Evolutionary conservation across 2,113 vertebrate genomes (phyloP), one percentile per base, ranked within the genome.

Genomic region (Alectura lathami): DNA sequence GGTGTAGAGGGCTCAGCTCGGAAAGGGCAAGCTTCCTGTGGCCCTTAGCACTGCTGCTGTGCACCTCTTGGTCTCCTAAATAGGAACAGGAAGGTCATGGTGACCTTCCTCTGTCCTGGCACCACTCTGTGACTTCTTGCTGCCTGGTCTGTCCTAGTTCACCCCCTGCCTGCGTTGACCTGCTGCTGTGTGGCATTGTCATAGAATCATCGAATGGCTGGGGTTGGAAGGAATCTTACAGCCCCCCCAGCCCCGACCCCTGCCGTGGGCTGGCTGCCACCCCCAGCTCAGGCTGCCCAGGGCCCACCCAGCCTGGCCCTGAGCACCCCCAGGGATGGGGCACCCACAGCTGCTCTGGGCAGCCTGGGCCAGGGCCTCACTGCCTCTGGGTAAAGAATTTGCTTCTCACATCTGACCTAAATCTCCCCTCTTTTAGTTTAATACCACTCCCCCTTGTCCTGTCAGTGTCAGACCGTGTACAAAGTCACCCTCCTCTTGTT

Each of bases 81-180:
- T 1, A 72, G 63, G 27, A 48, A 7, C 15, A 66, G 78, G 26
- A 79, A 34, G 67, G 67, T 57, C 38, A 63, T 13, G 6, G 0
- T 15, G 0, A 0, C 29, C 47, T 64, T 50, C 3, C 20, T 34
- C 27, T 17, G 24, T 3, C 27, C 4, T 40, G 54, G 32, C 23
- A 1, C 17, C 9, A 48, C 50, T 50, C 40, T 17, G 7, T 8
- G 50, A 5, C 47, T 16, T 54, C 73, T 47, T 42, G 36, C 50
- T 70, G 36, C 26, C 57, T 1, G 3, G 30, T 38, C 53, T 83
- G 60, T 29, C 43, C 38, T 1, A 36, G 17, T 30, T 36, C 73
- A 17, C 6, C 22, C 62, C 16, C 0, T 6, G 53, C 27, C 53
- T 6, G 47, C 1, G 21, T 48, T 40, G 72, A 56, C n/a, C 27